phyloP scores from a whole-genome alignment of 2,888 invertebrate genomes.

The Mythimna impura region DNA sequence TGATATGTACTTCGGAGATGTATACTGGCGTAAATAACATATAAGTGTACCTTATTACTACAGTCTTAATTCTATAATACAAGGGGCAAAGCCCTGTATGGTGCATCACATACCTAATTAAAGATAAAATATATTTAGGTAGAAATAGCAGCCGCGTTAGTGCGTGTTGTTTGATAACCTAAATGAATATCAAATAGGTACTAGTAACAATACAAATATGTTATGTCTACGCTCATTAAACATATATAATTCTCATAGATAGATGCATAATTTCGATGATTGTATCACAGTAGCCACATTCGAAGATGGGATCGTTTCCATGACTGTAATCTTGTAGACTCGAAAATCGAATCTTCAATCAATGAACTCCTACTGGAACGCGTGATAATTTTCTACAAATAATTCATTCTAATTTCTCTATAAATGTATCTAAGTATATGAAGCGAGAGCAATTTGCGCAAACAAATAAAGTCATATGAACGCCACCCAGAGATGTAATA shows the following conservation, averaged over 20 bases:
- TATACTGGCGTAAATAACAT: not conserved
- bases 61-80: not conserved
- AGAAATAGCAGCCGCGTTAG: slow-evolving; percentile 25
- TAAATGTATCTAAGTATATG: not conserved
- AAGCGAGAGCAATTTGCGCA: not conserved
- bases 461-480: not conserved
- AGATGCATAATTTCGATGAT: not conserved
- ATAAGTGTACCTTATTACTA: not conserved
- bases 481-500: not conserved
- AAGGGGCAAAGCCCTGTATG: not conserved
- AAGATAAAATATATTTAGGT: slow-evolving; percentile 18
- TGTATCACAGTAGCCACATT: not conserved
- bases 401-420: not conserved
- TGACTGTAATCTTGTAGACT: not conserved
- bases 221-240: not conserved
- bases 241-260: not conserved
- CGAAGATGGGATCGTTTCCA: not conserved
- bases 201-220: no score
- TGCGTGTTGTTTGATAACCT: slow-evolving; percentile 32
- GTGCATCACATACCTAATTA: not conserved
- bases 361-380: not conserved
- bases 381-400: not conserved
- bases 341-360: not conserved
- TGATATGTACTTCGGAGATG: not conserved
- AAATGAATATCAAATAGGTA: slow-evolving; percentile 21